These are phyloP conservation scores for Pipistrellus pygmaeus DNA, from an alignment of 2,797 vertebrate genomes.

Conservation along the genomic window DNA sequence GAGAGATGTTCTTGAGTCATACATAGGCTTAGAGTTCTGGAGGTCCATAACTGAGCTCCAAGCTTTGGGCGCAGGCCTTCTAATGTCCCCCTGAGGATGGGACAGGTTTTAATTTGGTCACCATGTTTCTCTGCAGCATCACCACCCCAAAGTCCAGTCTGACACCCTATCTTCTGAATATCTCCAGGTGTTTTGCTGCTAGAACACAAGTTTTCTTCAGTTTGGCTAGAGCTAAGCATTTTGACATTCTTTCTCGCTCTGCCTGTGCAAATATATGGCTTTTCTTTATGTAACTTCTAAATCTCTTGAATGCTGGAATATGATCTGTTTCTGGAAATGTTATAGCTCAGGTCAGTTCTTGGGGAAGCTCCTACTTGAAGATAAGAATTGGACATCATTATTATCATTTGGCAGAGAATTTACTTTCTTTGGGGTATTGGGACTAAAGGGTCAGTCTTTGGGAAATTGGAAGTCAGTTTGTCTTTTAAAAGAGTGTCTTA, in stretches of 20 bases:
- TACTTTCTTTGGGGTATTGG: constrained; percentile 2
- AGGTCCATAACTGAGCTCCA: neutral
- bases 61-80: neutral
- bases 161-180: neutral
- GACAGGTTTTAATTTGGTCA: neutral
- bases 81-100: neutral
- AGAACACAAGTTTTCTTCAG: constrained; percentile 16
- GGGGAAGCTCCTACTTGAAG: neutral
- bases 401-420: neutral
- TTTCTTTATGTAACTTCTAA: neutral
- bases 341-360: neutral
- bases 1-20: neutral
- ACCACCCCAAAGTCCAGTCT: neutral
- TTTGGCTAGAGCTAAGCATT: neutral
- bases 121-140: constrained; percentile 12
- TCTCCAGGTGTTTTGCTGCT: neutral
- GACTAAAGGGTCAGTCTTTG: neutral
- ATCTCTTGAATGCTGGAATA: neutral
- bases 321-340: neutral
- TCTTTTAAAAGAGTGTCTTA: neutral
- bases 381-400: neutral
- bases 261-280: neutral
- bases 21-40: neutral
- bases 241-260: neutral
- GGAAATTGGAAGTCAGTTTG: constrained; percentile 24